phyloP scores from a whole-genome alignment of 2,888 invertebrate genomes.

The Chalcis sispes region DNA sequence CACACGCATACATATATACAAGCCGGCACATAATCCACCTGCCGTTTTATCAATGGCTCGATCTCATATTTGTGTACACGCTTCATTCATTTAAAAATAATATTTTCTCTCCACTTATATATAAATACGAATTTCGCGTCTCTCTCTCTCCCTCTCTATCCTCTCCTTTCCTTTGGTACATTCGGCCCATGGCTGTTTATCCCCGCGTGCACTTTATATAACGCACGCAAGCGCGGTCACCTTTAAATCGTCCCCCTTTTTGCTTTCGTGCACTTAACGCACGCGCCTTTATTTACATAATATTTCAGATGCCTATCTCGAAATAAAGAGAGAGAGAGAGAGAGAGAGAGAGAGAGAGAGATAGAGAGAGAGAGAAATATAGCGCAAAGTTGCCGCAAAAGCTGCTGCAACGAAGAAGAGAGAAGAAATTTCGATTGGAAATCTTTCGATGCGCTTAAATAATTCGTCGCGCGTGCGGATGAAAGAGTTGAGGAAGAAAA shows the following conservation, averaged over 20 bases:
- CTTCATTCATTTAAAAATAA: conserved; percentile 45
- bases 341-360: background rate
- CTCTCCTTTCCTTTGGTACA: background rate
- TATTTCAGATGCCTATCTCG: conserved; percentile 67
- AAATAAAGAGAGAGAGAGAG: background rate
- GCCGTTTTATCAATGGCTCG: too few relatives aligned
- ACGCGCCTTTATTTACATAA: conserved; percentile 71
- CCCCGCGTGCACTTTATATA: conserved; percentile 45
- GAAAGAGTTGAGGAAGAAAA: background rate
- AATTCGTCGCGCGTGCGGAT: conserved; percentile 30
- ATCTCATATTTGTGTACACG: conserved; percentile 50
- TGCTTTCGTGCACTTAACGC: conserved; percentile 63
- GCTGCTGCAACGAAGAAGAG: background rate
- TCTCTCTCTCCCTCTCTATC: conserved; percentile 30
- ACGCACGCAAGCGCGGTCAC: conserved; percentile 51
- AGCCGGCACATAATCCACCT: too few relatives aligned
- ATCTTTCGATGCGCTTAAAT: conserved; percentile 34
- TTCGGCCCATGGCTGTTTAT: conserved; percentile 43
- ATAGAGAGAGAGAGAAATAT: conserved; percentile 5
- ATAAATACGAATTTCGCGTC: conserved; percentile 14
- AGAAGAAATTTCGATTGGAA: conserved; percentile 49
- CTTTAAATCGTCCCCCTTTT: conserved; percentile 60
- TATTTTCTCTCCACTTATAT: conserved; percentile 28
- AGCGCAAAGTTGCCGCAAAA: too few relatives aligned
- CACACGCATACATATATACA: conserved; percentile 28